Evolutionary conservation across 2,113 vertebrate genomes (phyloP), one percentile per base, ranked within the genome.

Genomic region (Cochlearius cochlearius): DNA sequence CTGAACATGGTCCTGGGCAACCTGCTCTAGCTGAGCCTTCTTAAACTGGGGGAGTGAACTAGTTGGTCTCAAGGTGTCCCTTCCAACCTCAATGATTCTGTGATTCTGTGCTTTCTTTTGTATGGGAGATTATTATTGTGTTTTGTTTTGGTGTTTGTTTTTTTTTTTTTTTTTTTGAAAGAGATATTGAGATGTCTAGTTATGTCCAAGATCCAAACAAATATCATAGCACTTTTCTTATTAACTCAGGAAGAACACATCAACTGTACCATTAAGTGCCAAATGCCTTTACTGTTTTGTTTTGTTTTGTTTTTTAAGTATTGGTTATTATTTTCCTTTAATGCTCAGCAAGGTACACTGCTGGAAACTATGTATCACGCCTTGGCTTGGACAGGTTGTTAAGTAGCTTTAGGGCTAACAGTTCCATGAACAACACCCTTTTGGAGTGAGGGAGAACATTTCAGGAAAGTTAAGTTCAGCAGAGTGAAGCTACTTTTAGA

Each of bases 21-120:
- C 20, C 7, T 30, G 4, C 5, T 34, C 2, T 62, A 62, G 18
- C 30, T 43, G 20, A 66, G 19, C 11, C 60, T 71, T 17, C 22
- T 62, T 47, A 47, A 86, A 7, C 6, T 56, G 0, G 0, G 7
- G 5, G 10, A 41, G 3, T 32, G 39, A n/a, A 82, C 9, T 18
- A 56, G 9, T 11, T 88, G 58, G 5, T 50, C 32, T 59, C n/a
- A 50, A 59, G n/a, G 43, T 34, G 7, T 59, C 32, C 11, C 14
- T 66, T 83, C 26, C 30, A 88, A 47, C 13, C 21, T 55, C 30
- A 66, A 0, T 16, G 6, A 9, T 60, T 56, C 53, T 49, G 14
- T 90, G 62, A 60, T 67, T 62, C 41, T 53, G 41, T 41, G 23
- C 18, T 71, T 67, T 49, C 5, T 56, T 79, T 56, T 62, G 32